Conservation (phyloP, 2,797 vertebrate species). For the Eulemur mongoz region DNA sequence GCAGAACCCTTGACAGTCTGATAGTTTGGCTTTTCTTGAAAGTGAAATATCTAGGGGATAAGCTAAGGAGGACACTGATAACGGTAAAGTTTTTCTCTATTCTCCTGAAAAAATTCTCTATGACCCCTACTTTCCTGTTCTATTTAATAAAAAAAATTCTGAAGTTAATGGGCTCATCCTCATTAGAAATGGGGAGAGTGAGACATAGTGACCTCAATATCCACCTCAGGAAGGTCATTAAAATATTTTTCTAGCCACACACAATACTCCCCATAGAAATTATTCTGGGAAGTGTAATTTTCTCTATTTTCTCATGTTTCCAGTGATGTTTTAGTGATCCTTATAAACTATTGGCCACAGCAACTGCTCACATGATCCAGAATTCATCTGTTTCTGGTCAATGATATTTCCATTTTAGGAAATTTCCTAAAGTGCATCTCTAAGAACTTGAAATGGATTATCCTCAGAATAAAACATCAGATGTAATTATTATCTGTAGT, state of each 20-base stretch:
- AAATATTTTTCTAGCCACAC: neutral
- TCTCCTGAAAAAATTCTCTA: neutral
- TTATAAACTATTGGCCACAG: neutral
- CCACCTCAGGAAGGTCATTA: neutral
- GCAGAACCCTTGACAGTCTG: neutral
- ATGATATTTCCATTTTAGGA: neutral
- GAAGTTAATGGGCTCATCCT: neutral
- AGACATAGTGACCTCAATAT: neutral
- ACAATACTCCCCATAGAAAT: neutral
- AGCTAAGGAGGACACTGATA: neutral
- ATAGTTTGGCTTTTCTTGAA: neutral
- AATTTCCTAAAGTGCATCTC: neutral
- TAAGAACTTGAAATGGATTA: neutral
- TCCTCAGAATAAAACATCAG: neutral
- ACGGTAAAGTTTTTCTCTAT: neutral
- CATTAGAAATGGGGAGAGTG: neutral
- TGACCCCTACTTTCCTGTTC: neutral
- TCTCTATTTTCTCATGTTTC: neutral
- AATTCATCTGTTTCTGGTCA: neutral
- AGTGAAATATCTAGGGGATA: neutral
- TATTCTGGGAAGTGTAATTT: neutral
- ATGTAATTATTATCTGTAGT: neutral
- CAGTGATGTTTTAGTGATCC: neutral
- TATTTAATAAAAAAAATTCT: neutral
- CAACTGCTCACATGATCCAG: neutral